Conservation (phyloP, 2,888 invertebrate species). For the Catocala nupta region DNA sequence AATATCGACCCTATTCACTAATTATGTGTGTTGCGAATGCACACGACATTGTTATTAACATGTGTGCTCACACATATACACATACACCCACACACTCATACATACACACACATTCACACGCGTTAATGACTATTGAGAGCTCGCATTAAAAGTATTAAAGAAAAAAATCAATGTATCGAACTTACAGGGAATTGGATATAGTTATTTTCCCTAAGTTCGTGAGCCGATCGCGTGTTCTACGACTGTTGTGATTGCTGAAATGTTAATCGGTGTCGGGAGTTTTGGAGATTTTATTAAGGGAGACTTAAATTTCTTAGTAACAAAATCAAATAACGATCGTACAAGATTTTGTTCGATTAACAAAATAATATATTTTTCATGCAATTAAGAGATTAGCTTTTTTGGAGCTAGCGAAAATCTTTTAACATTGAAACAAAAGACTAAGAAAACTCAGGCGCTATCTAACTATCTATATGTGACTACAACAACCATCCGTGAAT, state of each 20-base stretch:
- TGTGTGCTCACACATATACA: constrained; percentile 35
- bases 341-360: constrained; percentile 33
- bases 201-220: constrained; percentile 74
- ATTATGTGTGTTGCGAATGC: constrained; percentile 87
- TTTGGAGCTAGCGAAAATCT: too few species aligned
- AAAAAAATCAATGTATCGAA: constrained; percentile 75
- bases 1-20: constrained; percentile 86
- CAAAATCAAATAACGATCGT: constrained; percentile 50
- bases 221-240: constrained; percentile 72
- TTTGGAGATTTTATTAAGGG: constrained; percentile 73
- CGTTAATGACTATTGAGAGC: constrained; percentile 72
- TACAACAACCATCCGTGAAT: too few species aligned
- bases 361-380: too few species aligned
- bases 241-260: constrained; percentile 81
- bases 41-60: constrained; percentile 56
- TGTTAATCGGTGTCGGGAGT: constrained; percentile 76
- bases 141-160: constrained; percentile 78
- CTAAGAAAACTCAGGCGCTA: too few species aligned
- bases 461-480: too few species aligned
- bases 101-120: constrained; percentile 52
- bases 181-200: constrained; percentile 68
- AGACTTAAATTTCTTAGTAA: constrained; percentile 68
- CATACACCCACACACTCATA: constrained; percentile 22
- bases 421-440: too few species aligned
- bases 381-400: too few species aligned